Percentiles rank a stretch among this genome's conserved stretches.
Evolutionary conservation across 1,140 invertebrate genomes (phyloP).

Genomic region (Stegodyphus dumicola): DNA sequence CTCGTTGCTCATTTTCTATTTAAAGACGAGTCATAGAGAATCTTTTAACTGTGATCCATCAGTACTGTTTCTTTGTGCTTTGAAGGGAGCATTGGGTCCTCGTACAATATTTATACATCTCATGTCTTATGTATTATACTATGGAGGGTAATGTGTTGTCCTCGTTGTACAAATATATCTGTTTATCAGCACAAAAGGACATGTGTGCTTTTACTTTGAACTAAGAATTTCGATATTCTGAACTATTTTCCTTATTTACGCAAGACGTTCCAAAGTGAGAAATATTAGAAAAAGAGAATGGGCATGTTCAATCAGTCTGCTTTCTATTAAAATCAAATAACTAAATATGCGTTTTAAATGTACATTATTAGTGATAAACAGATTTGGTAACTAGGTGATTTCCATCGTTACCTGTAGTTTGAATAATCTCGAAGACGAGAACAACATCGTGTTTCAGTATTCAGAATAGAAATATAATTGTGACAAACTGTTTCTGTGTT

Average conservation of each 20-base stretch:
- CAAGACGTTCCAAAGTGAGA: background rate
- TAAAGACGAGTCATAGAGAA: background rate
- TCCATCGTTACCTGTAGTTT: background rate
- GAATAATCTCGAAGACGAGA: background rate
- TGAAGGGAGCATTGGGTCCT: background rate
- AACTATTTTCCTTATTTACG: no score
- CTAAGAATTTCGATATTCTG: no score
- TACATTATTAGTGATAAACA: background rate
- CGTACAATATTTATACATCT: background rate
- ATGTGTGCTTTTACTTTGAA: no score
- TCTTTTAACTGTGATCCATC: background rate
- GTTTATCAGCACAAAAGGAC: no score
- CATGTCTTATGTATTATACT: background rate
- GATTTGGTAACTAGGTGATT: background rate
- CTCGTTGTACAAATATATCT: no score
- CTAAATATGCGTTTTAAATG: background rate
- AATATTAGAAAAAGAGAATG: background rate
- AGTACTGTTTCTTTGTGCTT: background rate
- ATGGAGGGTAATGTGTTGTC: background rate
- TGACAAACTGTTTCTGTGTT: background rate
- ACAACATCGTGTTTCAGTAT: slow-evolving; percentile 13
- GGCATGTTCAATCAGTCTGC: background rate
- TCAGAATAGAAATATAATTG: slow-evolving; percentile 5
- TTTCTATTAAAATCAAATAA: background rate
- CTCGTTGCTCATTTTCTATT: background rate